Base-by-base conservation (phyloP, 2,797 vertebrate genomes). In the Catostomus latipinnis region DNA sequence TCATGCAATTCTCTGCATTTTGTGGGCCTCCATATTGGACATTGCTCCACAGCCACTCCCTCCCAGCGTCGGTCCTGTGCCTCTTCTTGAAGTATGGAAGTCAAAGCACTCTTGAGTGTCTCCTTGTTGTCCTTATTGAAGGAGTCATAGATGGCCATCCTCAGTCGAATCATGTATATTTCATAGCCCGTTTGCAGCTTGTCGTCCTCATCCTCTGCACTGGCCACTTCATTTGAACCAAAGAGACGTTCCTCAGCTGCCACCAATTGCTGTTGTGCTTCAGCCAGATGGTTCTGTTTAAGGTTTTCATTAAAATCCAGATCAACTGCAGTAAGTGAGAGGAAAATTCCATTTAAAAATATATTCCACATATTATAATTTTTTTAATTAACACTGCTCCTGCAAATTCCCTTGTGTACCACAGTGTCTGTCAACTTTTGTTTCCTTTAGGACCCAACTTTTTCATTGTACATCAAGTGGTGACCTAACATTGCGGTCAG, bases 11-110 rank as follows among this genome's bases (percentile, higher is more conserved):
- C 77, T 76, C 92, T 91, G 91, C 93, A 96, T 79, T 71, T 80
- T 63, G 89, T 91, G 5, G 95, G 95, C 58, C 94, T 93, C 83
- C 91, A 93, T n/a, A 14, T 1, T 0, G 70, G 86, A 63, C 11
- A 9, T 8, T 70, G 12, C 72, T 71, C 9, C 8, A 0, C 85
- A 2, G 61, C 52, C 57, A 81, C 57, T 0, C 50, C 82, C 0
- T 0, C 8, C 86, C 90, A 94, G 22, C 52, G 87, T 43, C 45
- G 84, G 84, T 97, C 96, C 87, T 93, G 94, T 68, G 71, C 88
- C 84, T 96, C 96, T 91, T 96, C 95, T 81, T 93, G 93, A 16
- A 88, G 81, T 76, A 97, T 89, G 70, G 91, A 85, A 0, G 82
- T 86, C 83, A 96, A 88, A 1, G 95, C 95, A 53, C 93, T 92